Evolutionary conservation across 2,888 invertebrate species (phyloP), one percentile per base, ranked within the genome.

Genomic region (Drosophila quinaria): DNA sequence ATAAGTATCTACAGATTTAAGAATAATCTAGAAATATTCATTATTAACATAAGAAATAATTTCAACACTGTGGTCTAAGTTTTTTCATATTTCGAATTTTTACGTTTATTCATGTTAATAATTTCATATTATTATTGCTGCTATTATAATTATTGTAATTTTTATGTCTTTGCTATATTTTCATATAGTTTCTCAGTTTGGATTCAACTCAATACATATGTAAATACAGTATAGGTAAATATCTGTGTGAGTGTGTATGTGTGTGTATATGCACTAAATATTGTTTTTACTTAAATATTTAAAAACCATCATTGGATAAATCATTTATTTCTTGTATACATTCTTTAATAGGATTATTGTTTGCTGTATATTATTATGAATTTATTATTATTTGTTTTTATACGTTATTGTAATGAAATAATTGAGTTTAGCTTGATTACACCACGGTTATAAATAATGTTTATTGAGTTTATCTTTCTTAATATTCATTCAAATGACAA

Each of bases 51-150:
- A 54, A 50, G 0, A 25, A 46, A 51, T 60, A 19, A 9, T 11
- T 11, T 0, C 1, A 50, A 50, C 17, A 2, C 9, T 22, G 54
- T 19, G 17, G 33, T 44, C 22, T 25, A 19, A 11, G 10, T 47
- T 58, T 33, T 56, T 62, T 52, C 46, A 56, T 60, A 59, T 67
- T 79, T 74, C 52, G 44, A 65, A 70, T 74, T 44, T 51, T 80
- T 81, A 79, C 74, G 78, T 79, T 79, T 79, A 79, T 80, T 79
- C 74, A 81, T 70, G 67, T 77, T 74, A 81, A 79, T 79, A 78
- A 63, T 78, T 70, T 70, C 66, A 67, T 78, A 78, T 70, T 74
- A 66, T 51, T 63, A 61, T 54, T 66, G 44, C 49, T 59, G 52
- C 35, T 70, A 54, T 60, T 67, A 65, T 72, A 55, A 61, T 80